Evolutionary conservation across 2,888 invertebrate genomes (phyloP), one percentile per base, ranked within the genome.

Genomic region (Temnothorax unifasciatus): DNA sequence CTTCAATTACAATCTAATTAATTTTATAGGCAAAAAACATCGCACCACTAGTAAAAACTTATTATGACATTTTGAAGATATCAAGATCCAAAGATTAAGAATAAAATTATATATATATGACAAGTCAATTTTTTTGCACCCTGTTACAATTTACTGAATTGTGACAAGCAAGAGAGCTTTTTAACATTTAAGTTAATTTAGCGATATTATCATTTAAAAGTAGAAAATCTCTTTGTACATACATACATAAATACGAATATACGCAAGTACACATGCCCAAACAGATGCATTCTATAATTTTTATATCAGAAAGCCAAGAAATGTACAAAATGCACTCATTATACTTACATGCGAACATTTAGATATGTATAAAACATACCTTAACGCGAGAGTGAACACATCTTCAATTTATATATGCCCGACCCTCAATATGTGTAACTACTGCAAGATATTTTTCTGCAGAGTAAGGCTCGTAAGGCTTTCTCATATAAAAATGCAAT

Each of bases 261-360:
- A 90, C 71, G 85, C 87, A 89, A 86, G 85, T 90, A 90, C 88
- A 89, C 84, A 84, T 89, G 63, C 63, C 44, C 61, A 29, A 85
- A 90, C 69, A 85, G 82, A 89, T 90, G 86, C 84, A 87, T 85
- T 88, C 85, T 87, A 88, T 88, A 85, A 86, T 90, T 90, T 90
- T 91, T 90, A 90, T 85, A 90, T 89, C 79, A 90, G 91, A 91
- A 90, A 90, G 90, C 87, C 91, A 83, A 83, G 77, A 85, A 89
- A 88, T 89, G 83, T 89, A 90, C 87, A 87, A 87, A 89, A 77
- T 88, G 83, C 86, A 86, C 64, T 74, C 84, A 82, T 84, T 82
- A 63, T 76, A 77, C 73, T 61, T 86, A 82, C 73, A 82, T 75
- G 77, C 44, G 47, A 25, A 83, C 66, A 61, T 73, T 59, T 63